Percentiles rank a stretch among this genome's conserved stretches.
Conservation (phyloP, 2,113 vertebrate species). For the Colaptes auratus region DNA sequence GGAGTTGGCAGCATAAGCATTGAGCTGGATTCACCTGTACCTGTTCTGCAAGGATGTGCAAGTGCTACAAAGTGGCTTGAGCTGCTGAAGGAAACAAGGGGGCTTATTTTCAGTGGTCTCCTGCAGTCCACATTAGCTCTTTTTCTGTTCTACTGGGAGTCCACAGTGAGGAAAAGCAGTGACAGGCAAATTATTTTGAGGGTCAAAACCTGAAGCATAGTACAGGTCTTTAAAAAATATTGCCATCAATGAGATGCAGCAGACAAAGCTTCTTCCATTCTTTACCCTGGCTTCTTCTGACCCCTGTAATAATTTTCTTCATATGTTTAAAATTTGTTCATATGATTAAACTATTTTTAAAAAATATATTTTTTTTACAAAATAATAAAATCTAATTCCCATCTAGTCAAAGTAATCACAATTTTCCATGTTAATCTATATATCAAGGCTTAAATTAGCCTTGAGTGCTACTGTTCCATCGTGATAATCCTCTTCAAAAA, state of each 20-base stretch:
- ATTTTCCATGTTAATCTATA: background rate
- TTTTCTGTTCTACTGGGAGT: background rate
- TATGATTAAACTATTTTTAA: fast-evolving
- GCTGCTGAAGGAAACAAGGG: background rate
- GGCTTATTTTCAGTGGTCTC: background rate
- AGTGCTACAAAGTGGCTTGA: background rate
- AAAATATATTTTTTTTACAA: background rate
- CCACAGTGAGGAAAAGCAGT: background rate
- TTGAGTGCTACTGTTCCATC: background rate
- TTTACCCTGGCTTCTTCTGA: background rate
- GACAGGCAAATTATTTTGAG: background rate
- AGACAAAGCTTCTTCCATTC: background rate
- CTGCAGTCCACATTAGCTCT: background rate
- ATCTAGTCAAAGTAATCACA: background rate
- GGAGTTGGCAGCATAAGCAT: background rate
- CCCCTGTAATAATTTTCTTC: background rate
- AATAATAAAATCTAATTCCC: background rate
- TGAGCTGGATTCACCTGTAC: background rate
- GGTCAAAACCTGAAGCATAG: background rate
- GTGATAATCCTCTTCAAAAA: background rate
- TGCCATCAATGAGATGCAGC: background rate
- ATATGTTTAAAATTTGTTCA: background rate
- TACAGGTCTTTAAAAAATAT: background rate
- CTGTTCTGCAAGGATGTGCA: fast-evolving
- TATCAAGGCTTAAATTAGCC: background rate